phyloP scores from a whole-genome alignment of 2,888 invertebrate genomes.

The Carcina quercana region DNA sequence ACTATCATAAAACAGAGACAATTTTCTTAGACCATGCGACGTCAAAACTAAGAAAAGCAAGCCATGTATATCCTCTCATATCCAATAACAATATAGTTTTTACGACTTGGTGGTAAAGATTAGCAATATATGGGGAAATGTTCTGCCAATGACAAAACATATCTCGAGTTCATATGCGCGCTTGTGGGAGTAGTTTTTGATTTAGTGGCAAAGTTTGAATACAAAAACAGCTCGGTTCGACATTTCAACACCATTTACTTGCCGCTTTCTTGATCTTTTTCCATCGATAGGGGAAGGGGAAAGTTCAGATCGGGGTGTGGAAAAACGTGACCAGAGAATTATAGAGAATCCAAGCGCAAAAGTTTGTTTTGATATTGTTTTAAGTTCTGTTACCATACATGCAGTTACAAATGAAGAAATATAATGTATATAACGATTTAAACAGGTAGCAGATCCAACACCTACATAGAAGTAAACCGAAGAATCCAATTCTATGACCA shows the following conservation, averaged over 20 bases:
- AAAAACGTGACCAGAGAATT: conserved; percentile 45
- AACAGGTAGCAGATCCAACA: too few relatives aligned
- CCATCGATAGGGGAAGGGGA: conserved; percentile 38
- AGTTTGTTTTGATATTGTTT: too few relatives aligned
- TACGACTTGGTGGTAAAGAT: conserved; percentile 16
- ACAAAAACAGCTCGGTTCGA: conserved; percentile 42
- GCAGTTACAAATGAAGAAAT: too few relatives aligned
- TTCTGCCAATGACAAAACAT: conserved; percentile 17
- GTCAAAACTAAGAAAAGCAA: too few relatives aligned
- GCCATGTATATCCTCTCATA: too few relatives aligned
- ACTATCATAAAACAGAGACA: too few relatives aligned
- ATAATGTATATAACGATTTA: too few relatives aligned
- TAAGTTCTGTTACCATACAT: too few relatives aligned
- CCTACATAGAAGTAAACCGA: too few relatives aligned
- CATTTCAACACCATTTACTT: conserved; percentile 48
- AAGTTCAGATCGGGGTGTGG: conserved; percentile 39
- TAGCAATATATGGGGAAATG: conserved; percentile 15
- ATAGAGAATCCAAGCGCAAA: conserved; percentile 18
- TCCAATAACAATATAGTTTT: too few relatives aligned
- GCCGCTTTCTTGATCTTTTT: conserved; percentile 37
- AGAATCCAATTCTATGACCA: too few relatives aligned
- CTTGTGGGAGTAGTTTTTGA: conserved; percentile 41
- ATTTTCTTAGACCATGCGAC: too few relatives aligned
- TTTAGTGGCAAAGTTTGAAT: conserved; percentile 47
- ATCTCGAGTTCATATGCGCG: conserved; percentile 16